Conservation (phyloP, 2,113 vertebrate species). For the Alouatta palliata region DNA sequence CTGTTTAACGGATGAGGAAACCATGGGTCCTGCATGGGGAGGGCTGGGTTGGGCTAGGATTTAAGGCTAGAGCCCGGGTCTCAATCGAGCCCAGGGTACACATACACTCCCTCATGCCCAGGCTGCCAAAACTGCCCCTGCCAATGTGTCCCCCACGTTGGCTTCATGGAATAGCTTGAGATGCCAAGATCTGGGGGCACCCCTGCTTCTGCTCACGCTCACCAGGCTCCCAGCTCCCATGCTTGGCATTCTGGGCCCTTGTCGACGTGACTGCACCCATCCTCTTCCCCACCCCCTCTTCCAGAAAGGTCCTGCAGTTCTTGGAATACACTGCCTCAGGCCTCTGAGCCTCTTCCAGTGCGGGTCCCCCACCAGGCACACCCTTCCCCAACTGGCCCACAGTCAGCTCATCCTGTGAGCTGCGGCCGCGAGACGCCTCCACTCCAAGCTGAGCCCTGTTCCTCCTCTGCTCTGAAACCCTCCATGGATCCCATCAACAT, state of each 20-base stretch:
- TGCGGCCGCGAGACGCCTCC: fast-evolving
- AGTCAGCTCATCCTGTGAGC: background rate
- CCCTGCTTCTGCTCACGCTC: background rate
- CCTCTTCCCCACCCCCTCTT: background rate
- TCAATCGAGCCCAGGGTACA: background rate
- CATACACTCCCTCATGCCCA: too few species aligned
- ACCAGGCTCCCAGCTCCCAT: background rate
- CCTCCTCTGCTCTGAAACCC: background rate
- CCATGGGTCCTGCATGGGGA: background rate
- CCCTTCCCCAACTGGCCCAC: background rate
- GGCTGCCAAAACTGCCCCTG: background rate
- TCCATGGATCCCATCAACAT: background rate
- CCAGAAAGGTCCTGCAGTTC: background rate
- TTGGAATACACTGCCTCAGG: background rate
- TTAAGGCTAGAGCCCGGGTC: background rate
- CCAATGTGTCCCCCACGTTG: fast-evolving
- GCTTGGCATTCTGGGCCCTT: background rate
- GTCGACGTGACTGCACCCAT: background rate
- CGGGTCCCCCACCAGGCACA: background rate
- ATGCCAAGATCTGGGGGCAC: fast-evolving
- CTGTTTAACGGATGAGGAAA: background rate
- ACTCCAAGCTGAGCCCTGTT: background rate
- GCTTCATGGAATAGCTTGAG: background rate
- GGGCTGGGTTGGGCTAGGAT: too few species aligned
- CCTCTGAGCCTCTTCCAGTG: background rate